Evolutionary conservation across 1,140 invertebrate species (phyloP), one percentile per base, ranked within the genome.

Genomic region (Lordiphosa clarofinis): DNA sequence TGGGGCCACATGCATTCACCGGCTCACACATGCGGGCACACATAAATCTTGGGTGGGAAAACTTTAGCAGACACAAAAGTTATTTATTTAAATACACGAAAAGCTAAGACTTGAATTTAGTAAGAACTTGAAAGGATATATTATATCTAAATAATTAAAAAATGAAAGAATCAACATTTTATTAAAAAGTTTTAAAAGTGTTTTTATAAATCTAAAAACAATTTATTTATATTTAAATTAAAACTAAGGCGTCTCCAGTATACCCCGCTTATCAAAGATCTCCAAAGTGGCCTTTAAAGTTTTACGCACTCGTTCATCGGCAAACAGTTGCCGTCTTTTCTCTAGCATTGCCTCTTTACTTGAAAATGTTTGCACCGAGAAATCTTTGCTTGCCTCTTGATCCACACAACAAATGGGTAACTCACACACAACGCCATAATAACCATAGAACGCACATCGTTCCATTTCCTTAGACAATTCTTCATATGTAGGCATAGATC

Each of bases 401-500:
- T 70, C 47, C 7, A 61, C 64, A 19, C 70, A 69, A 4, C 71
- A 70, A 9, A 84, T 46, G n/a, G 87, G 87, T 5, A 88, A 46
- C 21, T 86, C 82, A 47, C 74, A 76, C 4, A 58, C 53, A 9
- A 55, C 55, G 4, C 58, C 57, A 56, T 78, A 87, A 38, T 86
- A 87, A 0, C 43, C 79, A 52, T 72, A 73, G 24, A 67, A 74
- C 2, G 78, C 87, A 5, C 73, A 87, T 7, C 88, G 66, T 6
- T 70, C 46, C 24, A 91, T 36, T 28, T 66, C 49, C 0, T 56
- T 49, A 3, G 76, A 36, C 0, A 92, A 4, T 2, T 87, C 62
- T 0, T 67, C 54, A 33, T 87, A 52, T 3, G 66, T 91, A 0
- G 90, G 90, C 2, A 90, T 6, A 0, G 35, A 2, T 5, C 42